Percentiles rank a stretch among this genome's conserved stretches.
These are phyloP conservation scores for Brachionus angularis DNA, from an alignment of 1,140 invertebrate genomes.

Conservation along the genomic window DNA sequence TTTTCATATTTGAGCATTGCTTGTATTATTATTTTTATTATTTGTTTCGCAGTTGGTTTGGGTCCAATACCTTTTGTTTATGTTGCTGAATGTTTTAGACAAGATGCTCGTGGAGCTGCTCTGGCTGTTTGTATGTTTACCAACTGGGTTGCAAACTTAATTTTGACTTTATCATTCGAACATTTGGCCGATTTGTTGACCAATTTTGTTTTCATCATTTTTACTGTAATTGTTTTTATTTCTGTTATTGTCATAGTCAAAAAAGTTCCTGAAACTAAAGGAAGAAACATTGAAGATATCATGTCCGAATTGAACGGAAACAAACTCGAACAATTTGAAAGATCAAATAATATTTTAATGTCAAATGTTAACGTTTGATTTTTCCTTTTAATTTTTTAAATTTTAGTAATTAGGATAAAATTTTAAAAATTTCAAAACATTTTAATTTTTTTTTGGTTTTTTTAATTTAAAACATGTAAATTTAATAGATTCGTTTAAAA, in stretches of 20 bases:
- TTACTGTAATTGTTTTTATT: constrained; percentile 53
- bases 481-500: too few relatives aligned
- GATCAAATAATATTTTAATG: too few relatives aligned
- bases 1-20: constrained; percentile 79
- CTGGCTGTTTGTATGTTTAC: constrained; percentile 71
- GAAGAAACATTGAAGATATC: constrained; percentile 96
- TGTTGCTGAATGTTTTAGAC: constrained; percentile 87
- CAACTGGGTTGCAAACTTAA: constrained; percentile 47
- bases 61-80: constrained; percentile 88
- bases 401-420: too few relatives aligned
- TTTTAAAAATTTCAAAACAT: too few relatives aligned
- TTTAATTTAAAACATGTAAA: too few relatives aligned
- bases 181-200: constrained; percentile 62
- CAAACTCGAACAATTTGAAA: background rate
- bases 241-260: constrained; percentile 47
- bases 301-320: constrained; percentile 47
- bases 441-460: too few relatives aligned
- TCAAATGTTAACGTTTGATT: too few relatives aligned
- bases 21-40: constrained; percentile 73
- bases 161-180: constrained; percentile 46
- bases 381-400: too few relatives aligned
- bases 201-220: constrained; percentile 63
- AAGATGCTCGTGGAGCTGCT: constrained; percentile 89
- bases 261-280: constrained; percentile 90
- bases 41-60: constrained; percentile 81